Conservation (phyloP, 30 jellyfish, hydroid and myxozoan genomes). For the Rhopilema esculentum region DNA sequence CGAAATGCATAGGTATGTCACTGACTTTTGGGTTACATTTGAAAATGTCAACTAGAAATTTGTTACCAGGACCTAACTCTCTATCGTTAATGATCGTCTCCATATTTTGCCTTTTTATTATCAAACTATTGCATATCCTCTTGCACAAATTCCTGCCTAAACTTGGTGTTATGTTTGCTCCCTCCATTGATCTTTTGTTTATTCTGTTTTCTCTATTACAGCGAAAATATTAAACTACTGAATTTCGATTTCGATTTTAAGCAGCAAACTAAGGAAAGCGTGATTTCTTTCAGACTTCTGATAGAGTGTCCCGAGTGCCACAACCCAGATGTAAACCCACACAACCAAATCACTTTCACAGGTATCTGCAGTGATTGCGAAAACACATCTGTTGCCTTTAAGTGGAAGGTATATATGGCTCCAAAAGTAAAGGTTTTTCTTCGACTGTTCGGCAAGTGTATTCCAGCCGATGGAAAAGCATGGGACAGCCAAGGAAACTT, state of each 20-base stretch:
- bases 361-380: constrained; percentile 53
- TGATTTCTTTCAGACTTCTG: constrained; percentile 28
- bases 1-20: constrained; percentile 26
- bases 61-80: too few relatives aligned
- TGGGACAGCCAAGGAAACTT: constrained; percentile 35
- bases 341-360: constrained; percentile 21
- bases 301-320: constrained; percentile 55
- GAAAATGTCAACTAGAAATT: too few relatives aligned
- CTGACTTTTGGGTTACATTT: background rate
- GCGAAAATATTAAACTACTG: too few relatives aligned
- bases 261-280: background rate
- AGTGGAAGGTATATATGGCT: constrained; percentile 47
- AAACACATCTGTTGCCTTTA: constrained; percentile 11
- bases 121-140: too few relatives aligned
- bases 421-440: constrained; percentile 33
- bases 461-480: constrained; percentile 67
- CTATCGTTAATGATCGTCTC: too few relatives aligned
- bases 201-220: too few relatives aligned
- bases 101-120: too few relatives aligned
- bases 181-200: too few relatives aligned
- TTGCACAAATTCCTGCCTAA: too few relatives aligned
- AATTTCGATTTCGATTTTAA: too few relatives aligned
- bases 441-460: constrained; percentile 41
- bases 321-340: constrained; percentile 45
- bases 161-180: too few relatives aligned